A percentile compares a stretch with the other conserved stretches of the same genome.
These are phyloP conservation scores for roundworm (Caenorhabditis elegans) DNA, from an alignment of 1,140 invertebrate species.

Conservation along the genomic window DNA sequence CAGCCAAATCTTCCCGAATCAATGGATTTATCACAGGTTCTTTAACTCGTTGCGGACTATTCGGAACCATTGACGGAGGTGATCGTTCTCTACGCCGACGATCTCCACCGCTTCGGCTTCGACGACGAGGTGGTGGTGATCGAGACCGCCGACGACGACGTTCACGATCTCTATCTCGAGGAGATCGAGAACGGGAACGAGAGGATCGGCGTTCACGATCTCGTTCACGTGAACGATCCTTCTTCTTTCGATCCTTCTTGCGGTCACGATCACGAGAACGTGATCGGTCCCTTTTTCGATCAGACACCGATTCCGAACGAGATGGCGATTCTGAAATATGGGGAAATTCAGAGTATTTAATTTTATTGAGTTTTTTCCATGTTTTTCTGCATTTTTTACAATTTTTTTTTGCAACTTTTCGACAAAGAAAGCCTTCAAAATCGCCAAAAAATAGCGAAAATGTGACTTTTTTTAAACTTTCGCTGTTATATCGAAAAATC, in stretches of 20 bases:
- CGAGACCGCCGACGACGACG: not conserved
- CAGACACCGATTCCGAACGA: constrained; percentile 23
- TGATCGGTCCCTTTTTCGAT: constrained; percentile 7
- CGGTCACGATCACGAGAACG: constrained; percentile 50
- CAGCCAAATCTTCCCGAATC: constrained; percentile 12
- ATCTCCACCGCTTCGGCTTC: not conserved
- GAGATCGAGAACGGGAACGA: not conserved
- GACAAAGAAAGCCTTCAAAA: too few species aligned
- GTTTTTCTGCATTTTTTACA: too few species aligned
- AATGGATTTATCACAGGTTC: constrained; percentile 42
- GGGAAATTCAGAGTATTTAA: too few species aligned
- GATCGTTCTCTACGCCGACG: not conserved
- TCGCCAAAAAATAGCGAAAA: too few species aligned
- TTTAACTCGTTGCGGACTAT: not conserved
- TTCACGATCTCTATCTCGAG: not conserved
- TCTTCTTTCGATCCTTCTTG: constrained; percentile 33
- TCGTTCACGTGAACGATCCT: constrained; percentile 33
- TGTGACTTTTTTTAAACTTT: too few species aligned
- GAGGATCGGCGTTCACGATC: constrained; percentile 9
- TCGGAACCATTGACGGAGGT: not conserved
- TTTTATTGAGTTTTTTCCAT: too few species aligned
- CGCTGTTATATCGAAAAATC: too few species aligned
- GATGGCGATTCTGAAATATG: not conserved
- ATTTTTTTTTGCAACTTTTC: too few species aligned
- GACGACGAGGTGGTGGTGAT: not conserved